These are phyloP conservation scores for Scortum barcoo DNA, from an alignment of 2,113 vertebrate genomes.

Conservation along the genomic window DNA sequence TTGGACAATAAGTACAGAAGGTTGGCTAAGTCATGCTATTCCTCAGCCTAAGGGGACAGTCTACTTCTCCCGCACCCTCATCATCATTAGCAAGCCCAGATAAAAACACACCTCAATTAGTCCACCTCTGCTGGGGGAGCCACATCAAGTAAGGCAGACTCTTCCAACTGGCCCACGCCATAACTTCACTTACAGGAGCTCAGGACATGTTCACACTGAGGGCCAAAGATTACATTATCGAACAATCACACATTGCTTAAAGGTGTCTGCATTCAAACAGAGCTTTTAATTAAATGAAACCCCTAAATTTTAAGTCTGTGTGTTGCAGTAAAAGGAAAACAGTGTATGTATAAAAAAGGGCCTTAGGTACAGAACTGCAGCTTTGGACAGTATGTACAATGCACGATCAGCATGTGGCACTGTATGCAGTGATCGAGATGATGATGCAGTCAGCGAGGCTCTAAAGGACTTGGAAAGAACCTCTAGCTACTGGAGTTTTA, in stretches of 20 bases:
- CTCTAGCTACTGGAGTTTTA: background rate
- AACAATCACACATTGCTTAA: conserved; percentile 8
- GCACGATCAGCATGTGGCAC: conserved; percentile 9
- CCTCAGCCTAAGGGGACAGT: conserved; percentile 84
- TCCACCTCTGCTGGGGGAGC: conserved; percentile 70
- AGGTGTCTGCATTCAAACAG: conserved; percentile 14
- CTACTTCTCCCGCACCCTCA: conserved; percentile 79
- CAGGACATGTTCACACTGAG: conserved; percentile 24
- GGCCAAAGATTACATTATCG: conserved; percentile 34
- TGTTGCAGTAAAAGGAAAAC: conserved; percentile 16
- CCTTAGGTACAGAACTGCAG: background rate
- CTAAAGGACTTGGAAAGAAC: background rate
- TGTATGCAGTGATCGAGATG: too few relatives aligned
- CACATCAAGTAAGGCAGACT: conserved; percentile 47
- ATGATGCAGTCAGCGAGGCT: conserved; percentile 3
- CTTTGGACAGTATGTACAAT: background rate
- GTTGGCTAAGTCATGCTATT: conserved; percentile 81
- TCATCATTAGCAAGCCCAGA: conserved; percentile 84
- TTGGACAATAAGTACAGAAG: conserved; percentile 89
- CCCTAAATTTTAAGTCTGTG: background rate
- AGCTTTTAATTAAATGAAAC: conserved; percentile 35
- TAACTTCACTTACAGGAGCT: conserved; percentile 40
- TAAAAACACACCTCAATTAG: conserved; percentile 85
- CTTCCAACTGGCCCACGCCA: conserved; percentile 62
- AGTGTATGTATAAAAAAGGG: background rate